Base-by-base conservation (phyloP, 2,888 invertebrate species). In the Azorinus chamasolen region DNA sequence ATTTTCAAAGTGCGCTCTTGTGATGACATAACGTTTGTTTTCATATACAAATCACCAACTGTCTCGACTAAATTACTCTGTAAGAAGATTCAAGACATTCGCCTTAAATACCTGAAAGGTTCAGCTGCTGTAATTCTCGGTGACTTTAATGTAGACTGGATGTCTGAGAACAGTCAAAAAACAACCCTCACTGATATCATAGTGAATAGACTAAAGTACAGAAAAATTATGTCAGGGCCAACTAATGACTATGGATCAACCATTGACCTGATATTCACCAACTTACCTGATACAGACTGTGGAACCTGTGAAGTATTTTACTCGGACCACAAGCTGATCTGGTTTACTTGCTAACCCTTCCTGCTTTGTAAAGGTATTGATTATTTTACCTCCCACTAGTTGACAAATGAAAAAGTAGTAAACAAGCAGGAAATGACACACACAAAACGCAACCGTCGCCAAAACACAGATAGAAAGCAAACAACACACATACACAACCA, bases 61-160 rank as follows among this genome's bases (percentile, higher is more conserved):
- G 54, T 68, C 18, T 27, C 59, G 20, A 53, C 27, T 53, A 51
- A 68, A 37, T 18, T 27, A 39, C 50, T 68, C 39, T 24, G 41
- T 37, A 24, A 39, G 20, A 24, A n/a, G 22, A 59, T 58, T 45
- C 51, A 68, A 16, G 27, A 24, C 43, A 51, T 43, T 24, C 45
- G 59, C 41, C 25, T 58, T 12, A 51, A 68, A n/a, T 14, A 46
- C 12, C 32, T 53, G 50, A 51, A 58, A 45, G 51, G 20, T 18
- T 37, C 51, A 37, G 43, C 61, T 16, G 6, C n/a, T n/a, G n/a
- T n/a, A n/a, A n/a, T 73, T 46, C 51, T 59, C 5, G 59, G 73
- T 48, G 65, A 73, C 51, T 73, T 73, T 27, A 73, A 73, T 53
- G 48, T 61, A 37, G 65, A 73, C 32, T 73, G 32, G 39, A 43